phyloP scores from a whole-genome alignment of 1,140 invertebrate species.

The Heterodera schachtii region DNA sequence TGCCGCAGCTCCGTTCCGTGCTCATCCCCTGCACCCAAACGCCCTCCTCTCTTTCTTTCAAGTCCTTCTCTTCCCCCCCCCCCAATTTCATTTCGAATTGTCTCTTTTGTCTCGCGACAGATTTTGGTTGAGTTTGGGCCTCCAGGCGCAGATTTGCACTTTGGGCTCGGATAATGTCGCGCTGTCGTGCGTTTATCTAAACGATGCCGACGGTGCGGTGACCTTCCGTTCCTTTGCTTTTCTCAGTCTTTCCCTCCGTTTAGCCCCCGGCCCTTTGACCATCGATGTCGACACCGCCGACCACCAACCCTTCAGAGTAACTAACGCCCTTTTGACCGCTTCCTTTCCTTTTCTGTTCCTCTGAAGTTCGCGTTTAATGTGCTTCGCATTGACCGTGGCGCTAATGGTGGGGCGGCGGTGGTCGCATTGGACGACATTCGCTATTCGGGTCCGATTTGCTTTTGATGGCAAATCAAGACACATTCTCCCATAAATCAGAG shows the following conservation, averaged over 20 bases:
- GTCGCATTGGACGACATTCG: slow-evolving; percentile 49
- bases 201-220: slow-evolving; percentile 36
- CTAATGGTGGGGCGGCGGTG: slow-evolving; percentile 30
- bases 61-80: slow-evolving; percentile 26
- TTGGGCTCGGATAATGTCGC: slow-evolving; percentile 45
- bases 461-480: too few relatives aligned
- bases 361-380: slow-evolving; percentile 47
- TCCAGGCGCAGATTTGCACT: slow-evolving; percentile 53
- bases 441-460: slow-evolving; percentile 26
- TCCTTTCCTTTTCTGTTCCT: not conserved
- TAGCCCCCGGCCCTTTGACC: slow-evolving; percentile 42
- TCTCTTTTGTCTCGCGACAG: slow-evolving; percentile 30
- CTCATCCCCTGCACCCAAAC: slow-evolving; percentile 48
- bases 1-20: slow-evolving; percentile 49
- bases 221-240: not conserved
- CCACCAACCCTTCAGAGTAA: slow-evolving; percentile 48
- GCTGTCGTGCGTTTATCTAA: slow-evolving; percentile 48
- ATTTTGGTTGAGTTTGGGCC: slow-evolving; percentile 53
- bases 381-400: slow-evolving; percentile 36
- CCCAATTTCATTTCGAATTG: not conserved
- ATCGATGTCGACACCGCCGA: slow-evolving; percentile 51
- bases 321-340: not conserved
- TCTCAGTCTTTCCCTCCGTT: not conserved
- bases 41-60: slow-evolving; percentile 47
- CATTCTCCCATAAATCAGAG: too few relatives aligned